Base-by-base conservation (phyloP, 2,888 invertebrate genomes). In the Choreutis nemorana region DNA sequence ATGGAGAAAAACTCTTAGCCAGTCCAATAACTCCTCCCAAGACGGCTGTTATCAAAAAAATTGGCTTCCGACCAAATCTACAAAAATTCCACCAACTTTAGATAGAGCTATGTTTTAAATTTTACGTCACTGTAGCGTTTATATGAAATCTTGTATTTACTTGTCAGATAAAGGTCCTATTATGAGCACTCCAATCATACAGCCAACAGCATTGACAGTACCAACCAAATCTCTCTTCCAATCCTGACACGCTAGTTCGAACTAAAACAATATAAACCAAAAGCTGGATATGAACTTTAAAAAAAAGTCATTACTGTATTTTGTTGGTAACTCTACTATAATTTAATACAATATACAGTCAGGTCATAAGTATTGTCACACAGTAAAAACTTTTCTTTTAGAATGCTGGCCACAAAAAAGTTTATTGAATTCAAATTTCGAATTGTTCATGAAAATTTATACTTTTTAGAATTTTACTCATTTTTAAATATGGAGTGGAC, bases 181-280 rank as follows among this genome's bases (percentile, higher is more conserved):
- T 8, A 87, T 52, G 1, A 87, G 83, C 25, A 89, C 65, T 1
- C 88, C 87, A 31, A 87, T 60, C 64, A 89, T 86, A 49, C 87
- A 87, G 1, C 87, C 89, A 14, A 85, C 52, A 40, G 85, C 87
- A 51, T 87, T 87, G 2, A 85, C 64, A 1, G 89, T 87, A 1
- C 90, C 90, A 9, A 89, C 84, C 36, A 90, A 45, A 0, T 88
- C 83, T 31, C 89, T 61, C 58, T 87, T 88, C 89, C 89, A 90
- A 33, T 84, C 78, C 13, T 83, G 79, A 45, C 87, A 87, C 2
- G 83, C 83, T 12, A 88, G 53, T 42, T 78, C 58, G 48, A 84
- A 87, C 87, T 88, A 46, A 23, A 59, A 52, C 39, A 21, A 9
- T n/a, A 24, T 18, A 14, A 26, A 14, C 11, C 7, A 10, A 10